phyloP scores from a whole-genome alignment of 2,888 invertebrate genomes.

The Athalia cordata region DNA sequence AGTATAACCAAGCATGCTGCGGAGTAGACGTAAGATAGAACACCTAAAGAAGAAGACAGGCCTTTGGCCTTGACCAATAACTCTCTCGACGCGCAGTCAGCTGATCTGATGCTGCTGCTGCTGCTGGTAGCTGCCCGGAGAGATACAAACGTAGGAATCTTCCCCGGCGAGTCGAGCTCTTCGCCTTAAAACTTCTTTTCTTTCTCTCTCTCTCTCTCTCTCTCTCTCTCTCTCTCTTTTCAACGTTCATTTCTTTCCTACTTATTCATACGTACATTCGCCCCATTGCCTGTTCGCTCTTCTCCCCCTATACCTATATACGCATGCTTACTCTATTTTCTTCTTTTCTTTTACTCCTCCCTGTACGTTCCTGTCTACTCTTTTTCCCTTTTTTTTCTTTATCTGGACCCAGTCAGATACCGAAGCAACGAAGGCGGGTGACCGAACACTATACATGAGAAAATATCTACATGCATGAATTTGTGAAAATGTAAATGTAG shows the following conservation, averaged over 20 bases:
- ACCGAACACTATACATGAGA: background rate
- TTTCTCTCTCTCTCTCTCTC: background rate
- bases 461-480: background rate
- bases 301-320: slow-evolving; percentile 4
- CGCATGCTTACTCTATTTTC: slow-evolving; percentile 23
- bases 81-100: slow-evolving; percentile 43
- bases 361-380: slow-evolving; percentile 30
- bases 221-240: background rate
- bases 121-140: background rate
- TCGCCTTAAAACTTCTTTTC: background rate
- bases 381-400: background rate
- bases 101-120: slow-evolving; percentile 18
- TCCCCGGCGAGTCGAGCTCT: slow-evolving; percentile 8
- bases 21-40: slow-evolving; percentile 18
- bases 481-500: background rate
- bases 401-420: background rate
- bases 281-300: background rate
- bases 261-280: background rate
- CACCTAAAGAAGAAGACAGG: slow-evolving; percentile 37
- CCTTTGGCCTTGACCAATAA: slow-evolving; percentile 44
- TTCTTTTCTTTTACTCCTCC: slow-evolving; percentile 32
- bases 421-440: background rate
- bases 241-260: background rate
- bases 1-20: background rate
- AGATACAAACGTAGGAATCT: slow-evolving; percentile 40